Evolutionary conservation across 2,888 invertebrate species (phyloP).

Genomic region (Stenchaetothrips biformis): DNA sequence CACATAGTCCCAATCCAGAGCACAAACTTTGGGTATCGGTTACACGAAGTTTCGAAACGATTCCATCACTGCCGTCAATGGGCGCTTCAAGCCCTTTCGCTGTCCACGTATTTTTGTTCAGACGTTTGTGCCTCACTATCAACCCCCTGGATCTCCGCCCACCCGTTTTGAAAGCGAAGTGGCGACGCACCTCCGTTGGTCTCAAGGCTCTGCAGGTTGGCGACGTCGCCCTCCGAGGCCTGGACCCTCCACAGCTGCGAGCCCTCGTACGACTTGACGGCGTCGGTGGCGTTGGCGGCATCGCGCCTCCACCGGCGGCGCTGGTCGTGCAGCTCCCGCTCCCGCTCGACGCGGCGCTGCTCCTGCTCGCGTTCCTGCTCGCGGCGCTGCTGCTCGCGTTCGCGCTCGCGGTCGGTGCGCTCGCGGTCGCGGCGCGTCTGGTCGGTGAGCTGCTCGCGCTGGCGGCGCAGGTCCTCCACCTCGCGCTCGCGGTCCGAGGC

Average conservation of each 20-base stretch:
- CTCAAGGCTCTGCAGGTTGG: conserved; percentile 51
- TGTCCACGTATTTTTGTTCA: not conserved
- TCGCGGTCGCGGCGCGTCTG: conserved; percentile 16
- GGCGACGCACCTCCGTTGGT: conserved; percentile 52
- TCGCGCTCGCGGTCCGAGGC: conserved; percentile 5
- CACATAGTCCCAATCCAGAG: too few relatives aligned
- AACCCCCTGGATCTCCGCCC: not conserved
- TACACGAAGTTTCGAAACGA: too few relatives aligned
- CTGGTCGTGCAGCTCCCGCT: conserved; percentile 6
- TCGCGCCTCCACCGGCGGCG: conserved; percentile 11
- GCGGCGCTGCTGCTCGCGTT: not conserved
- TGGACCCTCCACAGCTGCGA: conserved; percentile 72
- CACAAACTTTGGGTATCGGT: too few relatives aligned
- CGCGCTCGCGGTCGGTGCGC: conserved; percentile 19
- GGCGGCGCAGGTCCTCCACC: not conserved
- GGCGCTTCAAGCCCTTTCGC: not conserved
- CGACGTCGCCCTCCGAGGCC: conserved; percentile 52
- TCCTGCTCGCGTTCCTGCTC: conserved; percentile 9
- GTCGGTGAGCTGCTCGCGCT: not conserved
- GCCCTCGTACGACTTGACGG: conserved; percentile 57
- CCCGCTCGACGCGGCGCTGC: not conserved
- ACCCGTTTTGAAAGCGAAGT: not conserved
- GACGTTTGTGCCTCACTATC: not conserved
- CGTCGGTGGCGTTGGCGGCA: not conserved
- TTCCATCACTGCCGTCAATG: not conserved